Percentiles rank a stretch among this genome's conserved stretches.
Evolutionary conservation across 37 sponge, comb jelly and placozoan genomes (phyloP).

Genomic region (Chondrilla cf. caribensis): DNA sequence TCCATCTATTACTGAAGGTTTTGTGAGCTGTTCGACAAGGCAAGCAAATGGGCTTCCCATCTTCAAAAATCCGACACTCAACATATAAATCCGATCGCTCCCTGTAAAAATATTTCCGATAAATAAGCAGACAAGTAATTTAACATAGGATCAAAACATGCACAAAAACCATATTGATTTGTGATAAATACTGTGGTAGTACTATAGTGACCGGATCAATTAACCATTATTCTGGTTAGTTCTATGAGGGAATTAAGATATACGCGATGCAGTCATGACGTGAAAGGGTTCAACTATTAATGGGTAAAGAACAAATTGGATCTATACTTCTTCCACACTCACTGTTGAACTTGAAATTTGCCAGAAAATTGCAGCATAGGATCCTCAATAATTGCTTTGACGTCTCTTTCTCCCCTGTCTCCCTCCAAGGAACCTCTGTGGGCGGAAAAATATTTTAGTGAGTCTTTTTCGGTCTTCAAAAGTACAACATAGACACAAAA

Average conservation of each 20-base stretch:
- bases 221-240: no score
- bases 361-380: constrained; percentile 89
- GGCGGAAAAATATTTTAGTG: neutral
- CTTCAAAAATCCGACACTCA: constrained; percentile 73
- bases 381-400: constrained; percentile 64
- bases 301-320: no score
- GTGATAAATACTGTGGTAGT: no score
- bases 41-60: constrained; percentile 75
- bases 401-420: constrained; percentile 53
- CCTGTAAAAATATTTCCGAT: constrained; percentile 17
- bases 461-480: neutral
- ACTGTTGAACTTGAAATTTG: constrained; percentile 41
- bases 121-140: no score
- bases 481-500: constrained; percentile 4
- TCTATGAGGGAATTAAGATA: no score
- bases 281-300: no score
- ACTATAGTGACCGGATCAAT: no score
- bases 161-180: no score
- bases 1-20: constrained; percentile 88
- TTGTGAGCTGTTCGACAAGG: constrained; percentile 91
- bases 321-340: no score
- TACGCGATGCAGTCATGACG: no score
- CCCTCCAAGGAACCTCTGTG: constrained; percentile 85
- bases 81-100: constrained; percentile 88
- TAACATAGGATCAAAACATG: no score